These are phyloP conservation scores for Phengaris arion DNA, from an alignment of 2,888 invertebrate species.

Conservation along the genomic window DNA sequence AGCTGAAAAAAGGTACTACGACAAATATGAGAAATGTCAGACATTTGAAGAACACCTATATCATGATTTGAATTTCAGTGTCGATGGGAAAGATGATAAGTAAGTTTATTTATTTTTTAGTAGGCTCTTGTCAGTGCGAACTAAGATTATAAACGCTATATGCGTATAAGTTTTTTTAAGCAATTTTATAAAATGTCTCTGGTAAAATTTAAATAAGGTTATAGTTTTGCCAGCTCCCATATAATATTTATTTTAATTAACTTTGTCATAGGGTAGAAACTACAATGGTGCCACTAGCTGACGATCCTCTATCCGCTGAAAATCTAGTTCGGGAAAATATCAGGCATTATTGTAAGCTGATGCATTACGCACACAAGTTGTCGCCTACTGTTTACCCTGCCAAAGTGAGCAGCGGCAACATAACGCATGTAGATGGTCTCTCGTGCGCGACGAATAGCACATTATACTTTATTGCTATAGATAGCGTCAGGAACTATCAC, in stretches of 20 bases:
- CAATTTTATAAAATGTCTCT: too few species aligned
- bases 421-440: conserved; percentile 67
- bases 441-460: conserved; percentile 66
- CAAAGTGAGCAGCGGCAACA: conserved; percentile 45
- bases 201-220: too few species aligned
- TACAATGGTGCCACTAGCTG: conserved; percentile 67
- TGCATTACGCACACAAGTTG: conserved; percentile 63
- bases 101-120: conserved; percentile 41
- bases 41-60: conserved; percentile 52
- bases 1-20: conserved; percentile 62
- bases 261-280: conserved; percentile 58
- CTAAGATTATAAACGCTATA: too few species aligned
- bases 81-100: conserved; percentile 49
- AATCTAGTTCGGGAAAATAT: conserved; percentile 68
- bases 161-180: too few species aligned
- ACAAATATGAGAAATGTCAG: conserved; percentile 61
- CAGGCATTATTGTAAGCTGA: conserved; percentile 62
- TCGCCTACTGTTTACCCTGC: conserved; percentile 58
- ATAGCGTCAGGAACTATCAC: conserved; percentile 84
- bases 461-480: conserved; percentile 82
- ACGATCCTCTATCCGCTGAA: conserved; percentile 76
- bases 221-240: neutral
- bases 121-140: neutral
- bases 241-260: conserved; percentile 12
- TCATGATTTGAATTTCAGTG: conserved; percentile 44